These are phyloP conservation scores for Rotaria sp. DNA, from an alignment of 2,888 invertebrate species.

Conservation along the genomic window DNA sequence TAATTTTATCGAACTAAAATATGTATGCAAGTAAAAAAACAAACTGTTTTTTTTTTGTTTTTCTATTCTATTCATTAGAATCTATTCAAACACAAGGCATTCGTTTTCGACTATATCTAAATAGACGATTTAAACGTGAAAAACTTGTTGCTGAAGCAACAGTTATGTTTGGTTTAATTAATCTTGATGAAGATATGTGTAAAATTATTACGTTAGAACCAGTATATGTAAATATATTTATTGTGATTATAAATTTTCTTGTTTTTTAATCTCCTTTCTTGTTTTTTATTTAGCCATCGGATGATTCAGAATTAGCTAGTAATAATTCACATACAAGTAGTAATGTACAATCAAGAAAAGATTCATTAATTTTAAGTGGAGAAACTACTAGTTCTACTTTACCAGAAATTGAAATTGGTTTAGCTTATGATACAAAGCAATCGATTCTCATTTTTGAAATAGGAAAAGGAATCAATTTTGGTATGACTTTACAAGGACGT, in stretches of 20 bases:
- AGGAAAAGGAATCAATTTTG: slow-evolving; percentile 15
- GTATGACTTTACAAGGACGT: not conserved
- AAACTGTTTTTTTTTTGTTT: too few species aligned
- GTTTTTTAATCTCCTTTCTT: not conserved
- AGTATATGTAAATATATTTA: not conserved
- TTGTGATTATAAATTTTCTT: not conserved
- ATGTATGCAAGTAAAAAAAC: too few species aligned
- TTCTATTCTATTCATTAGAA: not conserved
- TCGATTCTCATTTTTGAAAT: not conserved
- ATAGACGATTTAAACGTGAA: slow-evolving; percentile 9
- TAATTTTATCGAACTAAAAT: not conserved
- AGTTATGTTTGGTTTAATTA: slow-evolving; percentile 18
- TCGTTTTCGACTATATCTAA: slow-evolving; percentile 9
- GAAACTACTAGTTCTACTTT: not conserved
- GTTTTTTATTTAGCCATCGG: not conserved
- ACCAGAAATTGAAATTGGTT: slow-evolving; percentile 19
- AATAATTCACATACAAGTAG: not conserved
- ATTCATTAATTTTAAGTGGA: not conserved
- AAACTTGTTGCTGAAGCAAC: slow-evolving; percentile 1
- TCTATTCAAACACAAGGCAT: slow-evolving; percentile 23
- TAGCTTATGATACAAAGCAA: slow-evolving; percentile 17
- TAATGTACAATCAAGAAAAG: not conserved
- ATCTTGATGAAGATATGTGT: slow-evolving; percentile 28
- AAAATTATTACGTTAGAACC: not conserved
- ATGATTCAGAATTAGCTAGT: not conserved